A percentile compares a stretch with the other conserved stretches of the same genome.
Evolutionary conservation across 1,140 invertebrate genomes (phyloP).

Genomic region (Papilio polyxenes): DNA sequence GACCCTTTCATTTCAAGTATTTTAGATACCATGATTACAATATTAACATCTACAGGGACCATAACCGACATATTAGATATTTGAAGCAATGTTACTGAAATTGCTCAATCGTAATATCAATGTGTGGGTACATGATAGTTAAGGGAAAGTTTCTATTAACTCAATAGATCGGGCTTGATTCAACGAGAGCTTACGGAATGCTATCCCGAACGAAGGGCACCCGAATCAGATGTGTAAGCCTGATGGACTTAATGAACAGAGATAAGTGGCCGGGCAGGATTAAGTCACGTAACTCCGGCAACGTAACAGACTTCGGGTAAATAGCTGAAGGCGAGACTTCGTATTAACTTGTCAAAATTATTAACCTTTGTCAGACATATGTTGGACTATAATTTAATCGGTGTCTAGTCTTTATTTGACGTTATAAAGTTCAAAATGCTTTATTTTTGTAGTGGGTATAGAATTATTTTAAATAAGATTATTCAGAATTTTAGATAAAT

Average conservation of each 20-base stretch:
- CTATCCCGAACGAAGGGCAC: slow-evolving; percentile 9
- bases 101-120: slow-evolving; percentile 5
- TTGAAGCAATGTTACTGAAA: background rate
- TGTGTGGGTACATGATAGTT: slow-evolving; percentile 8
- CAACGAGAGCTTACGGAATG: slow-evolving; percentile 8
- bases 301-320: slow-evolving; percentile 30
- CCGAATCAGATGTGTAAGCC: slow-evolving; percentile 35
- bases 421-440: background rate
- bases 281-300: slow-evolving; percentile 38
- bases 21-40: no score
- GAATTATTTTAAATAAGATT: background rate
- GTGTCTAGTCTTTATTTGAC: background rate
- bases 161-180: slow-evolving; percentile 29
- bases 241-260: slow-evolving; percentile 37
- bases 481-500: background rate
- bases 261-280: slow-evolving; percentile 36
- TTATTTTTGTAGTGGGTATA: background rate
- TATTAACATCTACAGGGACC: no score
- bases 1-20: no score
- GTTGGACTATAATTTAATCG: slow-evolving; percentile 21
- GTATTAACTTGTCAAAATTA: slow-evolving; percentile 33
- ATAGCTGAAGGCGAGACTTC: slow-evolving; percentile 13
- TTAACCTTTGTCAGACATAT: slow-evolving; percentile 20
- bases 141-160: slow-evolving; percentile 31
- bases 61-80: background rate